These are phyloP conservation scores for Mirza zaza DNA, from an alignment of 2,113 vertebrate species.

Conservation along the genomic window DNA sequence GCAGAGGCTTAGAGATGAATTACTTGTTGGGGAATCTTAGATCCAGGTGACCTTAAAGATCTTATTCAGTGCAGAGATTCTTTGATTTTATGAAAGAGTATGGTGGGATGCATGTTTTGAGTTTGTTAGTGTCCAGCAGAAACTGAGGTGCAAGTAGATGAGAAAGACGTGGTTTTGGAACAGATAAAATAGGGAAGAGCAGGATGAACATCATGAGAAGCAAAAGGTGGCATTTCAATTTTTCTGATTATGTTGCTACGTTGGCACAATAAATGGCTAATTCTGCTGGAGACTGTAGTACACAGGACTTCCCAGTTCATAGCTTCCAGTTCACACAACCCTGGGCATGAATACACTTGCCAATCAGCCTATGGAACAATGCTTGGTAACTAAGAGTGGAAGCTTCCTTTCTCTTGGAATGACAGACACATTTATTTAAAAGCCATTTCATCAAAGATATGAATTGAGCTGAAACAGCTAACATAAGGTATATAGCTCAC, in stretches of 20 bases:
- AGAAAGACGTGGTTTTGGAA: background rate
- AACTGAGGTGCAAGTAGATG: background rate
- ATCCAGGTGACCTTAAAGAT: background rate
- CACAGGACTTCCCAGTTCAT: background rate
- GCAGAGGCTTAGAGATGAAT: background rate
- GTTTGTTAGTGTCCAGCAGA: background rate
- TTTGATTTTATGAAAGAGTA: background rate
- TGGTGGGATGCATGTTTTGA: background rate
- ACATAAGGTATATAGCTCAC: background rate
- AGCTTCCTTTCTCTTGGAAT: background rate
- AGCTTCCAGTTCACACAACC: background rate
- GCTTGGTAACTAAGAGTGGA: background rate
- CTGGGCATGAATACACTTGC: background rate
- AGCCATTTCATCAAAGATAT: slow-evolving; percentile 4
- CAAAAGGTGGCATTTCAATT: background rate
- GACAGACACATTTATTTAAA: background rate
- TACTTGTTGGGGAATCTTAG: background rate
- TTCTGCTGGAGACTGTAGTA: background rate
- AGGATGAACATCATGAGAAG: background rate
- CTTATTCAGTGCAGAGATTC: background rate
- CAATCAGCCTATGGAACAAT: background rate
- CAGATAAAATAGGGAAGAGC: background rate
- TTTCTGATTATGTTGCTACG: background rate
- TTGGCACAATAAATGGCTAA: background rate
- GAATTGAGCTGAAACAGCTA: slow-evolving; percentile 14